Conservation (phyloP, 2,888 invertebrate genomes). For the Harpagoxenus sublaevis region DNA sequence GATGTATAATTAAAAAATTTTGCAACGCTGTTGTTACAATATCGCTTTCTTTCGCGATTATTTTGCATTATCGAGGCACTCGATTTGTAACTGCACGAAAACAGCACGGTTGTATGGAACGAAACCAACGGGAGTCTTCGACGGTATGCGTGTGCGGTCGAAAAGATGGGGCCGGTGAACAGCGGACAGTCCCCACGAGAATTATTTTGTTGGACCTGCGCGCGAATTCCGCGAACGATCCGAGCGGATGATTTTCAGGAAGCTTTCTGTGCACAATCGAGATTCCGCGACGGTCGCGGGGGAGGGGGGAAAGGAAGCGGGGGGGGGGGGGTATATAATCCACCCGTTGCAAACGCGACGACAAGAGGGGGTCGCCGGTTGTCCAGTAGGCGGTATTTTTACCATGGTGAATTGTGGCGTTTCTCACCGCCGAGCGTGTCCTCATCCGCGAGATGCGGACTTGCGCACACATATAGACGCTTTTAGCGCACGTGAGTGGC, state of each 20-base stretch:
- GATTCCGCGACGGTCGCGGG: constrained; percentile 69
- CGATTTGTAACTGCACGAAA: neutral
- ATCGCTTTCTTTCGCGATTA: neutral
- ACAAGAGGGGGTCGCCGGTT: constrained; percentile 70
- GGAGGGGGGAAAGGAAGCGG: neutral
- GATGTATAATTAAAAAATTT: neutral
- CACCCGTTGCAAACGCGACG: constrained; percentile 74
- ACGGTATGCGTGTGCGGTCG: constrained; percentile 33
- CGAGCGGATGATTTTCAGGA: constrained; percentile 23
- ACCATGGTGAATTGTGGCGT: constrained; percentile 72
- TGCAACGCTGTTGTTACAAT: neutral
- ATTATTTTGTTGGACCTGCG: constrained; percentile 65
- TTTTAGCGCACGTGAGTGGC: constrained; percentile 40
- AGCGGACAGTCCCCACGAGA: constrained; percentile 50
- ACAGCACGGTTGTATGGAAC: neutral
- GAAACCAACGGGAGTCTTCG: neutral
- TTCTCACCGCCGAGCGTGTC: constrained; percentile 41
- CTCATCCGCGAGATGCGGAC: constrained; percentile 45
- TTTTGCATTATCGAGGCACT: neutral
- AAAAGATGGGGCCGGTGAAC: constrained; percentile 29
- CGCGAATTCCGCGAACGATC: constrained; percentile 60
- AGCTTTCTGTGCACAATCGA: constrained; percentile 67
- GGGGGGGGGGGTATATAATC: constrained; percentile 55
- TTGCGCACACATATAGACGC: constrained; percentile 17
- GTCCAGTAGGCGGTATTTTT: constrained; percentile 80